Percentiles rank a stretch among this genome's conserved stretches.
phyloP scores from a whole-genome alignment of 2,888 invertebrate genomes.

The Himalopsyche kuldschensis region DNA sequence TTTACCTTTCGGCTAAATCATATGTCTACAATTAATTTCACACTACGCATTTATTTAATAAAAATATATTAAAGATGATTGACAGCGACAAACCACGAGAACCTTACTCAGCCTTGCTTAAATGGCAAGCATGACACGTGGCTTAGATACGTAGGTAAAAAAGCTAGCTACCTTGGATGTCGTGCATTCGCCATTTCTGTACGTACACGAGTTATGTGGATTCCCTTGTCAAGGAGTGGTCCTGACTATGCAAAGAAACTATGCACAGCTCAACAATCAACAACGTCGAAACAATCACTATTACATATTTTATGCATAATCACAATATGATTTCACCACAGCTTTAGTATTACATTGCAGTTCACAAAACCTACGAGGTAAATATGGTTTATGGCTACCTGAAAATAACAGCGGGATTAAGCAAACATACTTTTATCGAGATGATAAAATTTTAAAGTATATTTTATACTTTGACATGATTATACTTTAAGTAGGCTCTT shows the following conservation, averaged over 20 bases:
- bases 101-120: not conserved
- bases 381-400: too few species aligned
- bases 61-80: too few species aligned
- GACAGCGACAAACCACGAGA: not conserved
- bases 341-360: not conserved
- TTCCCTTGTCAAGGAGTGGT: not conserved
- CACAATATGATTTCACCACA: not conserved
- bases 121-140: not conserved
- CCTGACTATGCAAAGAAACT: not conserved
- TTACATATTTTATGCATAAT: not conserved
- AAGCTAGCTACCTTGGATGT: not conserved
- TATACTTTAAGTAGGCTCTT: too few species aligned
- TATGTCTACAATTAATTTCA: too few species aligned
- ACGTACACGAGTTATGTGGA: not conserved
- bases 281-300: not conserved
- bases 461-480: too few species aligned
- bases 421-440: too few species aligned
- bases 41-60: too few species aligned
- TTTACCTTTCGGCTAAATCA: too few species aligned
- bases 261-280: not conserved
- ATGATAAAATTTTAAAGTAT: too few species aligned
- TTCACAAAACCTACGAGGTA: not conserved
- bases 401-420: too few species aligned
- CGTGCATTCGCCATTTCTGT: not conserved
- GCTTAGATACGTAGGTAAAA: not conserved